Conservation (phyloP, 37 sponge, comb jelly and placozoan species). For the Hexactinellida sp. region DNA sequence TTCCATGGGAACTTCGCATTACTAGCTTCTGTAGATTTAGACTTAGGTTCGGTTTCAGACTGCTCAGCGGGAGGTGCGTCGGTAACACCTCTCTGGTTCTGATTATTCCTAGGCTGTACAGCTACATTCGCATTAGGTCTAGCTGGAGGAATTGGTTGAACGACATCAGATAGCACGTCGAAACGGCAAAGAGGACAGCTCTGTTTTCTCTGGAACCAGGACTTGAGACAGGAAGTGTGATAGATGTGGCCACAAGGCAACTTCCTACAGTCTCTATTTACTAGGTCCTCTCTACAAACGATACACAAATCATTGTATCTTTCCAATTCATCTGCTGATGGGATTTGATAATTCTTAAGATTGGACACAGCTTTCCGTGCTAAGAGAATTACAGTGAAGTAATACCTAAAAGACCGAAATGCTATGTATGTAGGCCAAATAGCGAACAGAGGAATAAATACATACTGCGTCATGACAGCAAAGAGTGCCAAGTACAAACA, state of each 20-base stretch:
- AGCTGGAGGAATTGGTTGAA: neutral
- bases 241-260: conserved; percentile 94
- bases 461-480: conserved; percentile 75
- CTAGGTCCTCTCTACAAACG: conserved; percentile 90
- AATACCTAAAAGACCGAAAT: conserved; percentile 78
- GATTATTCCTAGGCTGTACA: neutral
- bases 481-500: conserved; percentile 57
- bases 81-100: neutral
- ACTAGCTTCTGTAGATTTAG: neutral
- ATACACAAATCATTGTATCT: conserved; percentile 67
- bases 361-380: conserved; percentile 79
- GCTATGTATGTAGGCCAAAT: conserved; percentile 77
- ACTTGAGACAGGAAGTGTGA: conserved; percentile 78
- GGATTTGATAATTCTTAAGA: conserved; percentile 62
- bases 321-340: conserved; percentile 68
- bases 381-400: conserved; percentile 56
- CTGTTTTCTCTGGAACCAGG: conserved; percentile 98
- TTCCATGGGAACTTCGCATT: neutral
- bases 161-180: conserved; percentile 28
- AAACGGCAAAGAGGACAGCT: conserved; percentile 89
- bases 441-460: conserved; percentile 82
- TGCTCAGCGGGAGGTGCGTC: neutral
- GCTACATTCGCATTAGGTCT: neutral
- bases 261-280: conserved; percentile 55
- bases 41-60: neutral